A percentile compares a stretch with the other conserved stretches of the same genome.
These are phyloP conservation scores for Cryptocheilus praepositus DNA, from an alignment of 2,888 invertebrate species.

Conservation along the genomic window DNA sequence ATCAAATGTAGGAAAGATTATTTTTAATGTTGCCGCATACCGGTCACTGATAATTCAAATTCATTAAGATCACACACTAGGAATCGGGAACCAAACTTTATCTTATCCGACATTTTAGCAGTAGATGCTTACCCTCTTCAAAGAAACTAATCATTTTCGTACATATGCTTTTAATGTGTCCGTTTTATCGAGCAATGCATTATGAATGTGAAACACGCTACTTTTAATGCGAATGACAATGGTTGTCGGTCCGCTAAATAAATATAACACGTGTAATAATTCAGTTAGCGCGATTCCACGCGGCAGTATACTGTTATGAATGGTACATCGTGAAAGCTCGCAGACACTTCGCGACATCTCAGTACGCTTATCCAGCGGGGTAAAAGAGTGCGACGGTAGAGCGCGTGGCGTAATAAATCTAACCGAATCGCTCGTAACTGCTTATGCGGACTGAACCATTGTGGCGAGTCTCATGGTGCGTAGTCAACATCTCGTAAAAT, in stretches of 20 bases:
- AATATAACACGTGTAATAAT: background rate
- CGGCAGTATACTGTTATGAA: background rate
- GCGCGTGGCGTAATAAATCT: constrained; percentile 42
- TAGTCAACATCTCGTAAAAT: constrained; percentile 52
- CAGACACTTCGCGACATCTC: background rate
- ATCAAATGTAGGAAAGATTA: too few species aligned
- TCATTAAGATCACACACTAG: too few species aligned
- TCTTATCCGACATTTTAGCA: too few species aligned
- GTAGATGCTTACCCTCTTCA: too few species aligned
- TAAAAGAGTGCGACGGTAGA: background rate
- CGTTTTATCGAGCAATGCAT: too few species aligned
- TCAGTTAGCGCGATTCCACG: too few species aligned
- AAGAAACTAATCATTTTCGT: too few species aligned
- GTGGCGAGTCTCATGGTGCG: constrained; percentile 23
- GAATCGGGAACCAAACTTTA: too few species aligned
- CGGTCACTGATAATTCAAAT: too few species aligned
- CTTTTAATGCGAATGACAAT: background rate
- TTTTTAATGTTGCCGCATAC: too few species aligned
- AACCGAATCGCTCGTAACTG: constrained; percentile 32
- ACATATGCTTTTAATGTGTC: background rate
- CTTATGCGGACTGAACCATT: constrained; percentile 22
- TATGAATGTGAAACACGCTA: too few species aligned
- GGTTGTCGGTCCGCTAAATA: background rate
- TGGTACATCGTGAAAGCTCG: background rate
- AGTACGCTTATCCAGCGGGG: background rate